phyloP scores from a whole-genome alignment of 2,888 invertebrate species.

The Augochlorella aurata region DNA sequence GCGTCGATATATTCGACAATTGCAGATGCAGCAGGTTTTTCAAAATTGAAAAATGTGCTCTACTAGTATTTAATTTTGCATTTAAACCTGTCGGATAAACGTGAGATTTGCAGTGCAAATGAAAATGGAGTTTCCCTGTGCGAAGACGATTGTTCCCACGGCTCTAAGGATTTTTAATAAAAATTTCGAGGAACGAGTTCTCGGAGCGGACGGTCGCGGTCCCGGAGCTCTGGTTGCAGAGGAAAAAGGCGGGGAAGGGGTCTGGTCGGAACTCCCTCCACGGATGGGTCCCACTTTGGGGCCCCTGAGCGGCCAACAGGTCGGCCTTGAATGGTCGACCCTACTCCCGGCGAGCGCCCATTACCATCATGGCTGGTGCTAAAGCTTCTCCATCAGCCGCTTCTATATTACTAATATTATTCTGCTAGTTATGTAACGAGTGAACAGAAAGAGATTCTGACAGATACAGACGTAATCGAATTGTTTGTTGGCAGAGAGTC shows the following conservation, averaged over 20 bases:
- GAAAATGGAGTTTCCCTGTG: neutral
- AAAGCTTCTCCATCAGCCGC: slow-evolving; percentile 67
- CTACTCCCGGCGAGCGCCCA: slow-evolving; percentile 60
- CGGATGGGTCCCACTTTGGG: slow-evolving; percentile 62
- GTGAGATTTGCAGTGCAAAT: too few species aligned
- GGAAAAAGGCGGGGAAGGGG: slow-evolving; percentile 32
- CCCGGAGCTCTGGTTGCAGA: slow-evolving; percentile 21
- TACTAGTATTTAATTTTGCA: too few species aligned
- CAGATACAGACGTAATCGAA: slow-evolving; percentile 42
- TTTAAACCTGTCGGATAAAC: too few species aligned
- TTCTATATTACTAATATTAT: slow-evolving; percentile 61
- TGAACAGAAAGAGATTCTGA: slow-evolving; percentile 36
- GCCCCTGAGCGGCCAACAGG: slow-evolving; percentile 74
- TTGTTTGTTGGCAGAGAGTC: slow-evolving; percentile 23
- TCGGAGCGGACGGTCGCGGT: slow-evolving; percentile 49
- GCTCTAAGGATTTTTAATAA: slow-evolving; percentile 56
- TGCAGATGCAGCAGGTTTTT: too few species aligned
- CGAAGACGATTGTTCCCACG: slow-evolving; percentile 8
- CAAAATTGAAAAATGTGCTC: too few species aligned
- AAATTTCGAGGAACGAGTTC: slow-evolving; percentile 67
- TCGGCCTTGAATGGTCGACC: slow-evolving; percentile 76
- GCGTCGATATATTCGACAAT: too few species aligned
- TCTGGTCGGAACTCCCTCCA: slow-evolving; percentile 46
- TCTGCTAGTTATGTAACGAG: slow-evolving; percentile 53
- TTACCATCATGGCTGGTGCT: slow-evolving; percentile 76